Base-by-base conservation (phyloP, 2,888 invertebrate genomes). In the Aporophyla nigra region DNA sequence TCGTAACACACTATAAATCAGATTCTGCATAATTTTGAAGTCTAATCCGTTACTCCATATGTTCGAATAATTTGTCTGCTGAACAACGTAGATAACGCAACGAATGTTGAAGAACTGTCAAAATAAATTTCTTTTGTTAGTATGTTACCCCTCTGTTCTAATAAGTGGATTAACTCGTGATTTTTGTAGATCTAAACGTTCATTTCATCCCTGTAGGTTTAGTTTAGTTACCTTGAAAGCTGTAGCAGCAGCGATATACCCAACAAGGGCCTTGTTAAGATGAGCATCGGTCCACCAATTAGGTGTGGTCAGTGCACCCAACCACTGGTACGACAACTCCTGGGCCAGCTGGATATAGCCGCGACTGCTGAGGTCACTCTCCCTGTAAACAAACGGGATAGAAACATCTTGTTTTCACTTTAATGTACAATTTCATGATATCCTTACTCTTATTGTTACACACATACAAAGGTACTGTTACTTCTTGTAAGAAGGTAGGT, bases 291-390 rank as follows among this genome's bases (percentile, higher is more conserved):
- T 97, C 98, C 98, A 98, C 97, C 98, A 98, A 24, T 97, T 97
- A 0, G 98, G 98, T 0, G 98, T 98, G 0, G 98, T 97, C 82
- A 98, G 97, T 6, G 98, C 97, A 0, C 98, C 98, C 21, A 98
- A 93, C 98, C 98, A 98, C 91, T 98, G 98, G 91, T 98, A 98
- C 5, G 98, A 97, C 58, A 98, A 89, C 91, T 98, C 98, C 87
- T 98, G 98, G 0, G 98, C 97, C 5, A 98, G 93, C 80, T 97
- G 97, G 92, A 97, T 97, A 85, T 97, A 97, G 1, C 97, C 97
- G 65, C 97, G 97, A 85, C 97, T 97, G 82, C 97, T 97, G 2
- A 98, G 91, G 89, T 98, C 98, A 86, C 98, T 98, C 93, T 98
- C 98, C 91, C 98, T 98, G 89, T 49, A 59, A 84, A 75, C 5